Evolutionary conservation across 1,140 invertebrate species (phyloP).

Genomic region (Scaptomyza graminum): DNA sequence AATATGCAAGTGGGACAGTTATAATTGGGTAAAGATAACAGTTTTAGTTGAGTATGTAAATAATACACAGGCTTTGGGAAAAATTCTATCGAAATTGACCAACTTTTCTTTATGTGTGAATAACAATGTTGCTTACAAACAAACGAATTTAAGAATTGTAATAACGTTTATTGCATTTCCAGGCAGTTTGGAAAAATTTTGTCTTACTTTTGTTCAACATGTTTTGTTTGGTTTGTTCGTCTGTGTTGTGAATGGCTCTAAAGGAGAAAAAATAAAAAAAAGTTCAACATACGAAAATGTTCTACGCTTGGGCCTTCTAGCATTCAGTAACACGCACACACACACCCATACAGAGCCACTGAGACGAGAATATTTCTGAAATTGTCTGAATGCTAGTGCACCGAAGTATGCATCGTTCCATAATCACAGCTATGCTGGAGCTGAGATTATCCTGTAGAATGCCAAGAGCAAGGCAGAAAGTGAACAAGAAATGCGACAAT

Average conservation of each 20-base stretch:
- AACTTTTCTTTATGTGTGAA: conserved; percentile 44
- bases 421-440: conserved; percentile 53
- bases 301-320: neutral
- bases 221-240: conserved; percentile 5
- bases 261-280: conserved; percentile 6
- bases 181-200: conserved; percentile 50
- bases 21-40: neutral
- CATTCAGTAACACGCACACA: conserved; percentile 3
- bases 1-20: neutral
- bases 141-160: conserved; percentile 52
- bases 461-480: conserved; percentile 2
- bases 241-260: conserved; percentile 1
- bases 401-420: conserved; percentile 58
- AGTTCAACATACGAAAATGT: conserved; percentile 22
- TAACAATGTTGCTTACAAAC: conserved; percentile 10
- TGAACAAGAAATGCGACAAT: neutral
- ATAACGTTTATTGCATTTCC: conserved; percentile 75
- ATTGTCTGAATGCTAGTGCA: conserved; percentile 60
- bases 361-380: conserved; percentile 43
- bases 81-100: conserved; percentile 36
- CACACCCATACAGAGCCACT: neutral
- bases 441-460: conserved; percentile 44
- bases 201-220: conserved; percentile 16
- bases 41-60: neutral
- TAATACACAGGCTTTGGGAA: neutral